A percentile compares a stretch with the other conserved stretches of the same genome.
phyloP scores from a whole-genome alignment of 2,888 invertebrate species.

The Portevinia maculata region DNA sequence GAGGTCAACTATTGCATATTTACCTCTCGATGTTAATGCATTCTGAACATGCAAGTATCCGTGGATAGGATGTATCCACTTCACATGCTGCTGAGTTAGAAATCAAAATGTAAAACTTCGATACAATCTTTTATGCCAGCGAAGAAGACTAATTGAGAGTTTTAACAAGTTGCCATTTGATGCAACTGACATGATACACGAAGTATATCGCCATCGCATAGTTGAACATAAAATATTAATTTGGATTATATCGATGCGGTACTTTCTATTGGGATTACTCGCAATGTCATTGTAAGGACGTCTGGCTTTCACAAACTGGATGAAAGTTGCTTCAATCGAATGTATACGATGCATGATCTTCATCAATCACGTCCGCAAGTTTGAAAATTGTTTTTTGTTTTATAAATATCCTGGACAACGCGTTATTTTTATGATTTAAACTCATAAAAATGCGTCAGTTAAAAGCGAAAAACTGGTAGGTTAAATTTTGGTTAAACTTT shows the following conservation, averaged over 20 bases:
- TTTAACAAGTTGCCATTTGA: conserved; percentile 54
- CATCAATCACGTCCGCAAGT: too few species aligned
- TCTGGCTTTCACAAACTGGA: conserved; percentile 56
- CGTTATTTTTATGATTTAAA: too few species aligned
- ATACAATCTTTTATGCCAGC: conserved; percentile 13
- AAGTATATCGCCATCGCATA: conserved; percentile 25
- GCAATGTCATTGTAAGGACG: conserved; percentile 32
- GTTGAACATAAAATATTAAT: conserved; percentile 59
- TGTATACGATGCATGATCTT: too few species aligned
- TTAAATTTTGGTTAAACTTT: too few species aligned
- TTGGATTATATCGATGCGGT: conserved; percentile 28
- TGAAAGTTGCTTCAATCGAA: too few species aligned
- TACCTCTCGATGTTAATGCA: conserved; percentile 19
- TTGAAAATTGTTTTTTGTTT: too few species aligned
- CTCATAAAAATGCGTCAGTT: too few species aligned
- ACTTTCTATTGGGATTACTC: conserved; percentile 40
- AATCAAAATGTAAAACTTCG: conserved; percentile 39
- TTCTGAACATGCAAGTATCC: conserved; percentile 40
- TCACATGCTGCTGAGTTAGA: conserved; percentile 24
- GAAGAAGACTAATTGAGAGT: conserved; percentile 57
- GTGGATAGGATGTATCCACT: conserved; percentile 15
- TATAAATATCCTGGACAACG: too few species aligned
- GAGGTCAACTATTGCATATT: conserved; percentile 60
- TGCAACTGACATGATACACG: conserved; percentile 20
- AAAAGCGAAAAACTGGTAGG: too few species aligned